Evolutionary conservation across 2,113 vertebrate species (phyloP).

Genomic region (Ammospiza nelsoni): DNA sequence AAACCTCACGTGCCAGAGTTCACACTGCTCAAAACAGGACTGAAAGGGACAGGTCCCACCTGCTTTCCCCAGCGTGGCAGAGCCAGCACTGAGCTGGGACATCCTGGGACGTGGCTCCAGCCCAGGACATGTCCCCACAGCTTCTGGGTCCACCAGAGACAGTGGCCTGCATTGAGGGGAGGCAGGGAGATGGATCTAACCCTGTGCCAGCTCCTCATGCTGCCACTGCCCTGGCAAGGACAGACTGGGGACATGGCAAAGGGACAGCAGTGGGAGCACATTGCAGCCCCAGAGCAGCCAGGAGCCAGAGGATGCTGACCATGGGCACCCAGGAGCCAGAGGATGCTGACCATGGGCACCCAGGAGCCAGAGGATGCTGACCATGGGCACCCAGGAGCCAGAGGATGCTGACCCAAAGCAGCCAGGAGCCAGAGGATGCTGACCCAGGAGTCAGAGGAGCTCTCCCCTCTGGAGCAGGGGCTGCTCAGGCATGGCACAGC

Average conservation of each 20-base stretch:
- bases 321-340: neutral
- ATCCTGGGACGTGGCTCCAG: neutral
- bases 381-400: too few relatives aligned
- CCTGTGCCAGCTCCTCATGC: neutral
- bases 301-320: too few relatives aligned
- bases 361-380: too few relatives aligned
- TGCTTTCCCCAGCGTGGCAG: rapidly evolving
- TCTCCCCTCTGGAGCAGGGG: neutral
- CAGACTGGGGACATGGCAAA: neutral
- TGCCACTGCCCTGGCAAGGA: rapidly evolving
- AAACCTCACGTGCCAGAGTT: neutral
- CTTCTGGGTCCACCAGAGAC: neutral
- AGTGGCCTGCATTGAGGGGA: rapidly evolving
- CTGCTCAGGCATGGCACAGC: neutral
- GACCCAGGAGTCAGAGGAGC: neutral
- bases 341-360: too few relatives aligned
- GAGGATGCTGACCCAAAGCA: too few relatives aligned
- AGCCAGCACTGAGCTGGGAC: neutral
- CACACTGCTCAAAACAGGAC: neutral
- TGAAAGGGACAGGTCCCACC: neutral
- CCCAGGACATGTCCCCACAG: neutral
- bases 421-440: too few relatives aligned
- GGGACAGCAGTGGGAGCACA: neutral
- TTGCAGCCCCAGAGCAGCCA: neutral
- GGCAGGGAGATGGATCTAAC: neutral